Percentiles rank a stretch among this genome's conserved stretches.
These are phyloP conservation scores for Eretmocerus hayati DNA, from an alignment of 2,888 invertebrate genomes.

Conservation along the genomic window DNA sequence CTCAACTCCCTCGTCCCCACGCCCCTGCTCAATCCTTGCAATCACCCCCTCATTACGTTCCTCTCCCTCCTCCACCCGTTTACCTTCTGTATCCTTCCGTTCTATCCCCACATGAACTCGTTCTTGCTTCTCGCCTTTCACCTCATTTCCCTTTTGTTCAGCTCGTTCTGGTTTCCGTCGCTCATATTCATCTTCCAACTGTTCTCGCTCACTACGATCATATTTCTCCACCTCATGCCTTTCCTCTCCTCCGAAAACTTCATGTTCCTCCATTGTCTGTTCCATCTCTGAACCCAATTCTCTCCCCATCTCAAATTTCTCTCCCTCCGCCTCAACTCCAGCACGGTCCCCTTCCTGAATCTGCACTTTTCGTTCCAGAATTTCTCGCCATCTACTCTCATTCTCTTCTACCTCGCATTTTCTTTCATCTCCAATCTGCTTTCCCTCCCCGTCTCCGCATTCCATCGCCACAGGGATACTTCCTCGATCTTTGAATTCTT, in stretches of 20 bases:
- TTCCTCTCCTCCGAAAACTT: conserved; percentile 20
- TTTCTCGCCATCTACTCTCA: background rate
- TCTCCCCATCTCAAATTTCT: background rate
- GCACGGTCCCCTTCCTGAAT: background rate
- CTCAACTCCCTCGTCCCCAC: conserved; percentile 38
- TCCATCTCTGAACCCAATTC: conserved; percentile 20
- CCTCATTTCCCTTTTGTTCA: conserved; percentile 7
- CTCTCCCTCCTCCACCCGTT: conserved; percentile 21
- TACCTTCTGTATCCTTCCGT: background rate
- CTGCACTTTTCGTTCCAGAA: background rate
- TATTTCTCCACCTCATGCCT: conserved; percentile 17
- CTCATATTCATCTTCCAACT: conserved; percentile 39
- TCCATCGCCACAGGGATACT: too few relatives aligned
- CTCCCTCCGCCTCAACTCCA: background rate
- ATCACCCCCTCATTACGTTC: conserved; percentile 23
- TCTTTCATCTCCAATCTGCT: too few relatives aligned
- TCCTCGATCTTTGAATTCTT: too few relatives aligned
- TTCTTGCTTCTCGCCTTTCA: background rate
- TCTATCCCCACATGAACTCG: background rate
- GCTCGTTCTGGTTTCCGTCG: too few relatives aligned
- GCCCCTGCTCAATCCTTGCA: conserved; percentile 21
- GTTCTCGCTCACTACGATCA: conserved; percentile 33
- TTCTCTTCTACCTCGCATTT: background rate
- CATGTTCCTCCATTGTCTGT: conserved; percentile 14
- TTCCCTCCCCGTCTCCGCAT: too few relatives aligned